Base-by-base conservation (phyloP, 2,888 invertebrate genomes). In the Flexamia atlantica region DNA sequence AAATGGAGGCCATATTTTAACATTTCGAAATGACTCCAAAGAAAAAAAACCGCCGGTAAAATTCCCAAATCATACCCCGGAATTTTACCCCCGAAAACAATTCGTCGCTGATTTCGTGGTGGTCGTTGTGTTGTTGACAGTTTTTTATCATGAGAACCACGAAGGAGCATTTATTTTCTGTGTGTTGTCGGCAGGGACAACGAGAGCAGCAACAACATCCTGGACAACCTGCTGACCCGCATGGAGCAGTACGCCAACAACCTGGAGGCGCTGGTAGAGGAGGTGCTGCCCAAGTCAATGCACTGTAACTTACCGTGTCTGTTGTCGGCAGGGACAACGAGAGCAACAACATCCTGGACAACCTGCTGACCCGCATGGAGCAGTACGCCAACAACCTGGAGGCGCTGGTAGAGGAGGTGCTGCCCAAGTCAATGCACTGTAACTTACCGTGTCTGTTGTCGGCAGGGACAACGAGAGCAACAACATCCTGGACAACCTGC, bases 191-290 rank as follows among this genome's bases (percentile, higher is more conserved):
- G 83, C 92, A 97, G 97, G 90, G 95, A 95, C 88, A 96, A 96
- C 90, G 97, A 97, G 90, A 96, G 96, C 89, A n/a, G n/a, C n/a
- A 97, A 97, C 87, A 98, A 98, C 90, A 96, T 99, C 87, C 92
- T 98, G 88, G 99, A 99, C 91, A 99, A 99, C 91, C 93, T 99
- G 85, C 92, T 97, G 79, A 97, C 97, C 83, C 96, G 99, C 87
- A 99, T 99, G 99, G 99, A 99, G 90, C 97, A 98, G 90, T 99
- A 99, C 89, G 99, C 99, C 46, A 98, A 98, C 91, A 99, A 99
- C 91, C 94, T 99, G 90, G 99, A 99, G 91, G 94, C 95, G 60
- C 92, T 99, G 87, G 99, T 99, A 30, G 97, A 98, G 89, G 98
- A 99, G 90, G 99, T 99, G 91, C 99, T 99, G 91, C 95, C 97